Base-by-base conservation (phyloP, 2,888 invertebrate species). In the Prosopocoilus inquinatus region DNA sequence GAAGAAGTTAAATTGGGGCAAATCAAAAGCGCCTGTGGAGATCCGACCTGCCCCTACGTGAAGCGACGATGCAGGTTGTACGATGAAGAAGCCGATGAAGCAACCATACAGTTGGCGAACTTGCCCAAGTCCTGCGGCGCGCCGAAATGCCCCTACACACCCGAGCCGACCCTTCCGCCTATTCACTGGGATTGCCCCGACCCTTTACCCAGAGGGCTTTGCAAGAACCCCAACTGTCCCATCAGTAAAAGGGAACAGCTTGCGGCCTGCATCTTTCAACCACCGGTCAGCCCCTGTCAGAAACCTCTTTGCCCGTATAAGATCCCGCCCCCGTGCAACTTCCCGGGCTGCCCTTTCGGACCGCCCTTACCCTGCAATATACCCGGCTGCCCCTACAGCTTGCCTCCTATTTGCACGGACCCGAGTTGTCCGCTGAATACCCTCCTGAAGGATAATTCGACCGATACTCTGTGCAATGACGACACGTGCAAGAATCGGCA, bases 181-280 rank as follows among this genome's bases (percentile, higher is more conserved):
- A 77, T 77, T 47, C 77, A 77, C 57, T 77, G 77, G 77, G 77
- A 77, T 48, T 77, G 77, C 61, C 77, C 77, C 0, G 76, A 76
- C 53, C 76, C 77, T 0, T 62, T 77, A 35, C 77, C 77, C 0
- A 65, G 70, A 61, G 76, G 73, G 1, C 62, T 66, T 3, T 77
- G 77, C 53, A 68, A 64, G 58, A 77, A 77, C 60, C 71, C 73
- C 0, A 66, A 74, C 45, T 77, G 77, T 61, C 77, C 77, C 1
- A 48, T 64, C 68, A 49, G 59, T 7, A 64, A 58, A 44, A 60
- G 62, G 9, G 65, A 65, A 53, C 64, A 66, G 35, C 55, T 73
- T 38, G 55, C 62, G 2, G 59, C 59, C 34, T 69, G 71, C 53
- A 64, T 64, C 38, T 67, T 69, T 34, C 51, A 59, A 16, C 59